Conservation (phyloP, 2,888 invertebrate species). For the Operophtera brumata region DNA sequence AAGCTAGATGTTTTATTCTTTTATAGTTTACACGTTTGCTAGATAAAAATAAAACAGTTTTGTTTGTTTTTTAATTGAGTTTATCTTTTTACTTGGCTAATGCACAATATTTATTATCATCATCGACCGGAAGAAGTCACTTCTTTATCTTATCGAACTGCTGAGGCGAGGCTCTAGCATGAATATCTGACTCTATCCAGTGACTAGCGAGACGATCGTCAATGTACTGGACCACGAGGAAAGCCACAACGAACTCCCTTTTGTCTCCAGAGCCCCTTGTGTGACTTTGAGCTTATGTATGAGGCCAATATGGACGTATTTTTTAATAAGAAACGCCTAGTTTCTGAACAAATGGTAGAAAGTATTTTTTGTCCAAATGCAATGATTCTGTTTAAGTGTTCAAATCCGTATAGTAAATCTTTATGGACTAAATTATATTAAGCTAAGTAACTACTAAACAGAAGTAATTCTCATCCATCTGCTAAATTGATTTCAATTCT, state of each 20-base stretch:
- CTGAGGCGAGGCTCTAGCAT: too few relatives aligned
- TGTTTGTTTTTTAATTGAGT: not conserved
- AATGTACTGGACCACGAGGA: too few relatives aligned
- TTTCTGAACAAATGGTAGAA: too few relatives aligned
- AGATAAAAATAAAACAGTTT: not conserved
- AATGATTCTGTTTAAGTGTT: not conserved
- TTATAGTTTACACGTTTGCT: not conserved
- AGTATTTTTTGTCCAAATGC: not conserved
- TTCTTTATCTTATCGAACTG: too few relatives aligned
- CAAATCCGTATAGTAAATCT: not conserved
- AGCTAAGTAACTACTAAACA: slow-evolving; percentile 22
- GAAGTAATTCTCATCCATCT: slow-evolving; percentile 24
- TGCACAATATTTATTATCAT: not conserved
- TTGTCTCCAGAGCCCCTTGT: too few relatives aligned
- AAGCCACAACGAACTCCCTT: too few relatives aligned
- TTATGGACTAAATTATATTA: slow-evolving; percentile 1
- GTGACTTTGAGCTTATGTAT: too few relatives aligned
- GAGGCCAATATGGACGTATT: too few relatives aligned
- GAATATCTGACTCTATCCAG: too few relatives aligned
- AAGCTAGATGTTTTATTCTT: slow-evolving; percentile 22
- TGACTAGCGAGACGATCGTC: too few relatives aligned
- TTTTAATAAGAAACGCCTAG: too few relatives aligned
- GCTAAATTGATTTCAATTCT: slow-evolving; percentile 27
- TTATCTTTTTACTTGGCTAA: not conserved
- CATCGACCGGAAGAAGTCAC: too few relatives aligned